Evolutionary conservation across 1,140 invertebrate species (phyloP), one percentile per base, ranked within the genome.

Genomic region (Rhyacophila brunnea): DNA sequence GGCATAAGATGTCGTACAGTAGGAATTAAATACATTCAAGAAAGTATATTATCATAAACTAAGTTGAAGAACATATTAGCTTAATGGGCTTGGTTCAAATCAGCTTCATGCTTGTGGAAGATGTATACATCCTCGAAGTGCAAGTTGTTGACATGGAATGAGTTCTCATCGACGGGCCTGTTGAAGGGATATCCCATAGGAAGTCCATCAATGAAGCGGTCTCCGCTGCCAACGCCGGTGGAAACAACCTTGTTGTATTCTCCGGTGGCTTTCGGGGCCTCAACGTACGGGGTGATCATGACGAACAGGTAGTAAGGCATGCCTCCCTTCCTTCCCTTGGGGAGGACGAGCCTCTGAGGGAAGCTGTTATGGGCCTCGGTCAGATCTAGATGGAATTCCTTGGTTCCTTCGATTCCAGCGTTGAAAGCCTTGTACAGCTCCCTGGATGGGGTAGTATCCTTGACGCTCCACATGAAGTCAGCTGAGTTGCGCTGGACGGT

Each of bases 131-230:
- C 82, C 38, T 79, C 75, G 58, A 82, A 79, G 57, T 78, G 73
- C 71, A 85, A 83, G 68, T 87, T 87, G 3, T 75, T 52, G 6
- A 69, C 70, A 13, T 74, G 71, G 69, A 82, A 81, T 56, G 72
- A 69, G 13, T 70, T 59, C 23, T 78, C 62, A 4, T 83, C 73
- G 45, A 86, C 78, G 5, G 73, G 72, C 61, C 85, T 81, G 66
- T 90, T 86, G 64, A 89, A 81, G 44, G 87, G 87, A 74, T 80
- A 89, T 23, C 84, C 86, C 66, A 87, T 77, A 38, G 86, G 80
- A 65, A 78, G 80, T 35, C 75, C 79, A 63, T 87, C 85, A 1
- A 80, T 68, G 32, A n/a, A 71, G 28, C 74, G 70, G 32, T 72
- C 68, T 1, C 78, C 78, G 49, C 72, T 68, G 2, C 77, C 75